Evolutionary conservation across 2,888 invertebrate genomes (phyloP).

Genomic region (Xestia rhomboidea): DNA sequence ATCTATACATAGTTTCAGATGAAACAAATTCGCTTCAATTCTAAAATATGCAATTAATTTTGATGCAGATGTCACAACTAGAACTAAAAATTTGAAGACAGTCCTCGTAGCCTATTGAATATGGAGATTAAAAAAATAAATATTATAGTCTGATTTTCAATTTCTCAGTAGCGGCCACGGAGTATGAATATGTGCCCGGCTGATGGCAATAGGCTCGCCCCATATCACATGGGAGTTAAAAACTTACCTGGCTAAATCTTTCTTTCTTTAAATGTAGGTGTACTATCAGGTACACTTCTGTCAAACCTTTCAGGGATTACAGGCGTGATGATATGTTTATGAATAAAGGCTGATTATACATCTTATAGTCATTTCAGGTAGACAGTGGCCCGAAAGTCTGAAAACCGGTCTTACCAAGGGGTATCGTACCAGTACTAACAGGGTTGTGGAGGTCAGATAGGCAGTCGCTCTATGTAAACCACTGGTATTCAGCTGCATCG

Average conservation of each 20-base stretch:
- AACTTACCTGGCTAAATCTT: background rate
- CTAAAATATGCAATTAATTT: background rate
- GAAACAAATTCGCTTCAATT: background rate
- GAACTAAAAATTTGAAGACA: too few relatives aligned
- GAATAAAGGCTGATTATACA: background rate
- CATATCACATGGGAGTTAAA: background rate
- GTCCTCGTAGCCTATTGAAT: too few relatives aligned
- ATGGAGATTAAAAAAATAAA: too few relatives aligned
- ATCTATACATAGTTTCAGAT: background rate
- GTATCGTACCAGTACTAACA: too few relatives aligned
- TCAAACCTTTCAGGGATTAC: background rate
- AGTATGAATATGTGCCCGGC: background rate
- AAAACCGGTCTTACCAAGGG: too few relatives aligned
- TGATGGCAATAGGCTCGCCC: background rate
- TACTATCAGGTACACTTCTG: background rate
- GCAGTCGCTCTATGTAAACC: too few relatives aligned
- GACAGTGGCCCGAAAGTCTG: too few relatives aligned
- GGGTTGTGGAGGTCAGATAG: too few relatives aligned
- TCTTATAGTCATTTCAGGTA: too few relatives aligned
- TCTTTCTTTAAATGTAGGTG: too few relatives aligned
- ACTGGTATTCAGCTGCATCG: background rate
- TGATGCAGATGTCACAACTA: too few relatives aligned
- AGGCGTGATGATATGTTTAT: background rate
- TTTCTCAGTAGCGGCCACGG: background rate
- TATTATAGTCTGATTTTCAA: too few relatives aligned